phyloP scores from a whole-genome alignment of 1,140 invertebrate species.

The Papilio polytes region DNA sequence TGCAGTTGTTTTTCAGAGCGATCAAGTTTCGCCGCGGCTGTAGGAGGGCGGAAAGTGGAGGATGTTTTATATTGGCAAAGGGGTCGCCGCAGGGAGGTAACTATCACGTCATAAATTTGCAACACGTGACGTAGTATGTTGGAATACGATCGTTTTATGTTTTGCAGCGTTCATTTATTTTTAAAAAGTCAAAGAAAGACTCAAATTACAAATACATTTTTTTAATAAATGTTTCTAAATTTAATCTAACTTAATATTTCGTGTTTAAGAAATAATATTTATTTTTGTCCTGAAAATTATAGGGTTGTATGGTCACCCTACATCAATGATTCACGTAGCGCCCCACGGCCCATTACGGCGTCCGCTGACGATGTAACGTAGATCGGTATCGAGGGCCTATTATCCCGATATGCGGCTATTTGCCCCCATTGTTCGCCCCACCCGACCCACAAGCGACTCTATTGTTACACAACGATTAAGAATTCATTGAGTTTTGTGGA shows the following conservation, averaged over 20 bases:
- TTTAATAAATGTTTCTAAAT: background rate
- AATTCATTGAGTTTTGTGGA: constrained; percentile 52
- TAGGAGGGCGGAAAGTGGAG: background rate
- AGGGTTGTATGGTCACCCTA: constrained; percentile 40
- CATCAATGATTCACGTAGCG: constrained; percentile 55
- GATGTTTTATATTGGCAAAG: constrained; percentile 5
- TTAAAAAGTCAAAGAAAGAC: background rate
- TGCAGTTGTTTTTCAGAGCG: background rate
- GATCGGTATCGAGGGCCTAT: constrained; percentile 47
- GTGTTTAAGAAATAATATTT: background rate
- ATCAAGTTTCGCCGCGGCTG: constrained; percentile 5
- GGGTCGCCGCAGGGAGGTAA: background rate
- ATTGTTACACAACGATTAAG: constrained; percentile 47
- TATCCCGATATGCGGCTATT: constrained; percentile 45
- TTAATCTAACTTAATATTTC: background rate
- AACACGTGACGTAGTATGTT: background rate
- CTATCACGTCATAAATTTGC: background rate
- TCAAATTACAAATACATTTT: too few relatives aligned
- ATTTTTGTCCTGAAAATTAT: background rate
- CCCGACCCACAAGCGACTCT: constrained; percentile 42
- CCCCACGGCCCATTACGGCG: constrained; percentile 45
- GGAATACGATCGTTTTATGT: background rate
- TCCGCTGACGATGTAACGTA: constrained; percentile 42
- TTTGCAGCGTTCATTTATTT: background rate
- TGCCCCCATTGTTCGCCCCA: constrained; percentile 49